These are phyloP conservation scores for Eulacestoma nigropectus DNA, from an alignment of 2,113 vertebrate genomes.

Conservation along the genomic window DNA sequence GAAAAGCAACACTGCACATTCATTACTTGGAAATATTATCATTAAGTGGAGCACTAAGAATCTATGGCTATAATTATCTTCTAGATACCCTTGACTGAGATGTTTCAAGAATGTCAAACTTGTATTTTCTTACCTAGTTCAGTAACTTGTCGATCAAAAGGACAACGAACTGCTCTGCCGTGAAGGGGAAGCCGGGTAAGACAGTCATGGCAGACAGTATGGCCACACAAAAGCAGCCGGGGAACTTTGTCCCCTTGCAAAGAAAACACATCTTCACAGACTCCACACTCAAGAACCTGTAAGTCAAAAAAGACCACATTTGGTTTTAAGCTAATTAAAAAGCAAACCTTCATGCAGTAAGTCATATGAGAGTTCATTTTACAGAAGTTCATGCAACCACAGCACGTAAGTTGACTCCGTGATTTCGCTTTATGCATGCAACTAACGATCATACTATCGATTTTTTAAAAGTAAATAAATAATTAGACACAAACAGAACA, in stretches of 20 bases:
- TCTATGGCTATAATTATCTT: neutral
- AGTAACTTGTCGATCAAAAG: slow-evolving; percentile 95
- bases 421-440: neutral
- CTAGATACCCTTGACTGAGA: neutral
- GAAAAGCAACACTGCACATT: neutral
- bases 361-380: neutral
- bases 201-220: slow-evolving; percentile 96
- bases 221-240: slow-evolving; percentile 90
- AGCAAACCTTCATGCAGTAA: neutral
- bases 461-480: neutral
- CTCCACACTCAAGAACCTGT: slow-evolving; percentile 95
- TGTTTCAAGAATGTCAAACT: neutral
- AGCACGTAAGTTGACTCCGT: neutral
- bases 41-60: neutral
- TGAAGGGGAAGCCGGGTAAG: slow-evolving; percentile 93
- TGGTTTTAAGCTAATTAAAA: neutral
- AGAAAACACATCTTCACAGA: slow-evolving; percentile 97
- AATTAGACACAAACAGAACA: neutral
- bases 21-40: neutral
- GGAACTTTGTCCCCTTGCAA: slow-evolving; percentile 97
- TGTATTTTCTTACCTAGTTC: slow-evolving; percentile 82
- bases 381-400: neutral
- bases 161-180: slow-evolving; percentile 92
- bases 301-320: neutral
- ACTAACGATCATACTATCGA: rapidly evolving